Evolutionary conservation across 2,797 vertebrate genomes (phyloP).

Genomic region (Propithecus deckenii): DNA sequence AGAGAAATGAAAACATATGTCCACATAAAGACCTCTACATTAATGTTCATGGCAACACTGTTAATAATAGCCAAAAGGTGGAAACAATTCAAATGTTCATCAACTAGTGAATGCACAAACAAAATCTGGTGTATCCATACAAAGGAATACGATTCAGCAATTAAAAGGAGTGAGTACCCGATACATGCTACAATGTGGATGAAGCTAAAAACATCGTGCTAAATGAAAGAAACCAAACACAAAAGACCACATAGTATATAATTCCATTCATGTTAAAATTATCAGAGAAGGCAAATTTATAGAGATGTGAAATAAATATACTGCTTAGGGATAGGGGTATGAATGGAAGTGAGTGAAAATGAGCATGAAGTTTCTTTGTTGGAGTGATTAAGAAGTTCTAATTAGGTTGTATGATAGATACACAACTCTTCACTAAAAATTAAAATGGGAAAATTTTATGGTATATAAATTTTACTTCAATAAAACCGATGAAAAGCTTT

Average conservation of each 20-base stretch:
- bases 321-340: rapidly evolving
- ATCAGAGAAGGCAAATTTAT: background rate
- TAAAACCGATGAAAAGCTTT: background rate
- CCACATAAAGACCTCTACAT: background rate
- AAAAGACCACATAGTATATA: background rate
- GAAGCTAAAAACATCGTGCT: background rate
- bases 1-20: background rate
- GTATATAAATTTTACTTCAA: background rate
- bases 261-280: background rate
- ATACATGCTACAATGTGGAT: background rate
- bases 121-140: background rate
- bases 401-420: background rate
- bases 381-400: background rate
- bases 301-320: background rate
- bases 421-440: constrained; percentile 2
- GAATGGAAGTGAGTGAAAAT: background rate
- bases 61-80: background rate
- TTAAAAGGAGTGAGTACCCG: background rate
- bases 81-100: background rate
- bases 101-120: background rate
- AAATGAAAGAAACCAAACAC: background rate
- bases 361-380: background rate
- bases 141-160: background rate
- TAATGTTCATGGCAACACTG: background rate
- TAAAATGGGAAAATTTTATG: background rate